Percentiles rank a stretch among this genome's conserved stretches.
phyloP scores from a whole-genome alignment of 37 sponge, comb jelly and placozoan genomes.

The Cladorhizidae sp. region DNA sequence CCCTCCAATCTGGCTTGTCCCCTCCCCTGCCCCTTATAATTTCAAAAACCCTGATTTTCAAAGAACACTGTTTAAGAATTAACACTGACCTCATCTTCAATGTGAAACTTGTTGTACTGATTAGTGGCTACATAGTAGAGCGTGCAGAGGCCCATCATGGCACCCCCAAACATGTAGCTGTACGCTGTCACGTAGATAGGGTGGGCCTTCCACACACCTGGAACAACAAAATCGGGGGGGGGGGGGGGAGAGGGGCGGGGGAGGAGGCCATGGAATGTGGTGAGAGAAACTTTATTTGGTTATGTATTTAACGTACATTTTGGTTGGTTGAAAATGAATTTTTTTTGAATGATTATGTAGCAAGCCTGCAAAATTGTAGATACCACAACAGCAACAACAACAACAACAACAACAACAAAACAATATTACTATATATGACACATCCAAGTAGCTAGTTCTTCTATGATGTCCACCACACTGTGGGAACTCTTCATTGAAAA shows the following conservation, averaged over 20 bases:
- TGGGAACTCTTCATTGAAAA: too few species aligned
- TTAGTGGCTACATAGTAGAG: constrained; percentile 36
- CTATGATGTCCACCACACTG: too few species aligned
- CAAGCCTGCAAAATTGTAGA: constrained; percentile 39
- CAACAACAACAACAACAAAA: too few species aligned
- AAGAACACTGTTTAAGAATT: too few species aligned
- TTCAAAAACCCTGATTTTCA: too few species aligned
- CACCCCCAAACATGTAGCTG: constrained; percentile 72
- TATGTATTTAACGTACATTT: constrained; percentile 23
- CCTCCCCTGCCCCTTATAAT: too few species aligned
- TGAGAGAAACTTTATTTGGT: not conserved
- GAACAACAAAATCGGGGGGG: not conserved
- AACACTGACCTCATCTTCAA: not conserved
- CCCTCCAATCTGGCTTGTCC: too few species aligned
- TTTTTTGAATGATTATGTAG: constrained; percentile 65
- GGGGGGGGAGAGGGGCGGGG: too few species aligned
- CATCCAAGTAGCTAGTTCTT: too few species aligned
- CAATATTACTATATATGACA: not conserved
- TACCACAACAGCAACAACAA: not conserved
- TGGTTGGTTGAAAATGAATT: constrained; percentile 52
- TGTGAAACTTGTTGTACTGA: not conserved
- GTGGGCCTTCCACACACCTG: constrained; percentile 56
- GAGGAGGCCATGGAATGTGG: not conserved
- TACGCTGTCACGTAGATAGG: constrained; percentile 78
- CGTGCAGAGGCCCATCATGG: constrained; percentile 66